Evolutionary conservation across 2,888 invertebrate species (phyloP), one percentile per base, ranked within the genome.

Genomic region (Monoplex corrugatus): DNA sequence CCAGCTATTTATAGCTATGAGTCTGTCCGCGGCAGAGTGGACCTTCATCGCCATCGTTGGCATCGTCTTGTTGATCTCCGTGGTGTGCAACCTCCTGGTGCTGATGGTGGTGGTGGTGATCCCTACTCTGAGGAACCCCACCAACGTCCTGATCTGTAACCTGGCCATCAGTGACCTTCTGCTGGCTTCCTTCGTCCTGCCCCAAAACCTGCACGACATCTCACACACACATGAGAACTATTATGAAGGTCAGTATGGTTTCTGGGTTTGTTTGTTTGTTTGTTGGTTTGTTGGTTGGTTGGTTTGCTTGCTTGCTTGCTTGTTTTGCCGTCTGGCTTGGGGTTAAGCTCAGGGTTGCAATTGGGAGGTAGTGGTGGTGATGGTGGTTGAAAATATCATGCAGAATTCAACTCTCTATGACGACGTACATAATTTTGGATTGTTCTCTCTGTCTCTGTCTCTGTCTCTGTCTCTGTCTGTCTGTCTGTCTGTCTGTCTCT

Each of bases 171-270:
- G 93, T 63, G 95, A 95, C 90, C 93, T 94, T 44, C n/a, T 95
- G 32, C 88, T 95, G 83, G 93, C 93, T 10, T 94, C 92, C 2
- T 89, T 94, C 72, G 93, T 93, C 32, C 88, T 95, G 85, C 95
- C 95, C 1, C 94, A 94, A 88, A 93, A 93, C 57, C 91, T 95
- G 1, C 95, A 95, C 87, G 94, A 95, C 86, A 90, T 94, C 13
- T 92, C 94, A 2, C 95, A 95, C 87, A 78, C 91, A 2, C 92
- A 90, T 8, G 91, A 91, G 13, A 89, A 92, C 57, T 95, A 92
- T 88, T 90, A 92, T 86, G 94, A 94, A 93, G 93, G 95, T 95
- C 90, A 89, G 91, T 19, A 72, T n/a, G 8, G 44, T 84, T 10
- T 43, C 23, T 84, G 83, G 32, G 10, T 82, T 45, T 80, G 38